A percentile compares a stretch with the other conserved stretches of the same genome.
These are phyloP conservation scores for Ailuropoda melanoleuca DNA, from an alignment of 2,113 vertebrate genomes.

Conservation along the genomic window DNA sequence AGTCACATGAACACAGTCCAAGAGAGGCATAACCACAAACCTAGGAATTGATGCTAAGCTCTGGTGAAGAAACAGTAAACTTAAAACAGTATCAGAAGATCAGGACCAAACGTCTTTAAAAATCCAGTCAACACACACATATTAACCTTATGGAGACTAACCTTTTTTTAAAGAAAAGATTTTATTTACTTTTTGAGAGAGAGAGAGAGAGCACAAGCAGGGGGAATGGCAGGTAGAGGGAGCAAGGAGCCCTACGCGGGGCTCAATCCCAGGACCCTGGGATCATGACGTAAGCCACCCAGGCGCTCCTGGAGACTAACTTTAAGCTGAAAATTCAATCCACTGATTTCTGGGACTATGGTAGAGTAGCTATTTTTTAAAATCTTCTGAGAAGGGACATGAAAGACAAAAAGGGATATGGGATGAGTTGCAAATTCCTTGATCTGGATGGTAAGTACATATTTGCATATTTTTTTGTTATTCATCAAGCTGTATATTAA, in stretches of 20 bases:
- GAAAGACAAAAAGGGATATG: not conserved
- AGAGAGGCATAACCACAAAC: constrained; percentile 9
- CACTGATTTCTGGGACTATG: not conserved
- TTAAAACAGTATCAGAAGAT: not conserved
- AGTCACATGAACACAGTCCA: not conserved
- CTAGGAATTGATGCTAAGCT: not conserved
- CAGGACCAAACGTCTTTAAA: not conserved
- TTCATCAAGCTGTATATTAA: not conserved
- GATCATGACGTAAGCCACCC: too few species aligned
- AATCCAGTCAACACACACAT: not conserved
- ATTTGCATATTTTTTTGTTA: not conserved
- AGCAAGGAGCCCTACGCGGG: too few species aligned
- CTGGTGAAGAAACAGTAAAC: constrained; percentile 5
- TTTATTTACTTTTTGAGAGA: too few species aligned
- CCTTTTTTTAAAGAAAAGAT: too few species aligned
- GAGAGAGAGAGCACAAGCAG: too few species aligned
- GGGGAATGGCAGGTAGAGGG: too few species aligned
- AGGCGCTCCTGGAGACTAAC: not conserved
- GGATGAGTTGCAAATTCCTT: not conserved
- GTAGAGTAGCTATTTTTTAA: not conserved
- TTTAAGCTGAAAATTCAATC: not conserved
- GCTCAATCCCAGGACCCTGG: too few species aligned
- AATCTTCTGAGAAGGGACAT: not conserved
- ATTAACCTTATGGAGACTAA: not conserved
- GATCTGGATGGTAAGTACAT: not conserved